Evolutionary conservation across 2,113 vertebrate genomes (phyloP).

Genomic region (Cygnus atratus): DNA sequence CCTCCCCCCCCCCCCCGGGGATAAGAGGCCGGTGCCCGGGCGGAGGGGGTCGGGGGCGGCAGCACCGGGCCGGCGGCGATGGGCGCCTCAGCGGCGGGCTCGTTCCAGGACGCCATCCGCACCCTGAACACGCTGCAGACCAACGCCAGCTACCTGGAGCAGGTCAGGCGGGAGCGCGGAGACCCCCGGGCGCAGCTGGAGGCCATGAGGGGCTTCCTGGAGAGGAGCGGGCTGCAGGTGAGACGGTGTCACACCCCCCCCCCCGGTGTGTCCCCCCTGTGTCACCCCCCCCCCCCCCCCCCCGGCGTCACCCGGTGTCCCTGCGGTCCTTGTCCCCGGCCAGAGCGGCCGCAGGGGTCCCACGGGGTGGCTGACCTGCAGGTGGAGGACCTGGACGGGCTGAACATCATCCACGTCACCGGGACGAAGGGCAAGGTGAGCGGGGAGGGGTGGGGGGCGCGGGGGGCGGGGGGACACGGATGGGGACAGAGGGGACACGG

Average conservation of each 20-base stretch:
- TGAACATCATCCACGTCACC: constrained; percentile 94
- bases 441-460: too few relatives aligned
- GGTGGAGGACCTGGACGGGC: constrained; percentile 88
- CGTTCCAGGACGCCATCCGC: constrained; percentile 87
- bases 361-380: constrained; percentile 63
- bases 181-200: constrained; percentile 84
- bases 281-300: rapidly evolving
- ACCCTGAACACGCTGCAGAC: constrained; percentile 94
- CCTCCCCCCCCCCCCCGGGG: too few relatives aligned
- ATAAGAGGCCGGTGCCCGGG: not conserved
- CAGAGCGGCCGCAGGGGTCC: not conserved
- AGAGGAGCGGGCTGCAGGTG: constrained; percentile 85
- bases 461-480: too few relatives aligned
- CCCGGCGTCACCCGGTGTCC: too few relatives aligned
- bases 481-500: too few relatives aligned
- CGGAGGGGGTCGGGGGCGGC: rapidly evolving
- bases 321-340: not conserved
- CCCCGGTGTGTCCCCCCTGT: not conserved
- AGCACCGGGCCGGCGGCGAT: not conserved
- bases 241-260: not conserved
- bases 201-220: constrained; percentile 86
- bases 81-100: rapidly evolving
- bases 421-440: constrained; percentile 97
- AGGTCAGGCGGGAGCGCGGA: constrained; percentile 80
- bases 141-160: constrained; percentile 87